A percentile compares a stretch with the other conserved stretches of the same genome.
Conservation (phyloP, 2,888 invertebrate genomes). For the Frankliniella fusca region DNA sequence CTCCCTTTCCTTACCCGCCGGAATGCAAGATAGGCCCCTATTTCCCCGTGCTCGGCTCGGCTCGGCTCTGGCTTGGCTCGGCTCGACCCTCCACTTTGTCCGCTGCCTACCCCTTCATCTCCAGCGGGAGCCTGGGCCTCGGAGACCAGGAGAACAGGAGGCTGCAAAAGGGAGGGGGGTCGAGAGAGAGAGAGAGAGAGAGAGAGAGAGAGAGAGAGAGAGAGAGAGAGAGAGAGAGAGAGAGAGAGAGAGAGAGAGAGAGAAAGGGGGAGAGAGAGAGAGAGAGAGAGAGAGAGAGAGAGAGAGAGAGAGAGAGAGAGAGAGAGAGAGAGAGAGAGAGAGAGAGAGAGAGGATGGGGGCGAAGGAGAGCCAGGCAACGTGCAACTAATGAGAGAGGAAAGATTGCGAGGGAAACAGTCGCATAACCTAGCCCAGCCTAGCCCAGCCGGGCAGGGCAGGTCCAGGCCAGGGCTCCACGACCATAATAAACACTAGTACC, state of each 20-base stretch:
- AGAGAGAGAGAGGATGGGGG: neutral
- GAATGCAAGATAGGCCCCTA: too few species aligned
- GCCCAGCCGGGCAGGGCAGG: neutral
- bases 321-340: neutral
- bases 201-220: neutral
- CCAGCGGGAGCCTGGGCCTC: neutral
- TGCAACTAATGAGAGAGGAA: slow-evolving; percentile 19
- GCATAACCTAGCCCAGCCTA: neutral
- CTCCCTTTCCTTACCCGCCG: too few species aligned
- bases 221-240: neutral
- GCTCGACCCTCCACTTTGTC: neutral
- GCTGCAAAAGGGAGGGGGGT: neutral
- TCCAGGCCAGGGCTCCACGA: neutral
- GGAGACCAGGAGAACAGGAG: neutral
- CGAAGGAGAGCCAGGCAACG: neutral
- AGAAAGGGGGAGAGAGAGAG: neutral
- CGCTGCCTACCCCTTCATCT: neutral
- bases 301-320: neutral
- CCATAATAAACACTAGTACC: neutral
- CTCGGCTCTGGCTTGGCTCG: neutral
- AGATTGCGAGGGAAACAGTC: slow-evolving; percentile 4
- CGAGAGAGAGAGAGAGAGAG: neutral
- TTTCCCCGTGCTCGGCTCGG: neutral
- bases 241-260: neutral
- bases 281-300: neutral